Evolutionary conservation across 2,113 vertebrate species (phyloP), one percentile per base, ranked within the genome.

Genomic region (Semnornis frantzii): DNA sequence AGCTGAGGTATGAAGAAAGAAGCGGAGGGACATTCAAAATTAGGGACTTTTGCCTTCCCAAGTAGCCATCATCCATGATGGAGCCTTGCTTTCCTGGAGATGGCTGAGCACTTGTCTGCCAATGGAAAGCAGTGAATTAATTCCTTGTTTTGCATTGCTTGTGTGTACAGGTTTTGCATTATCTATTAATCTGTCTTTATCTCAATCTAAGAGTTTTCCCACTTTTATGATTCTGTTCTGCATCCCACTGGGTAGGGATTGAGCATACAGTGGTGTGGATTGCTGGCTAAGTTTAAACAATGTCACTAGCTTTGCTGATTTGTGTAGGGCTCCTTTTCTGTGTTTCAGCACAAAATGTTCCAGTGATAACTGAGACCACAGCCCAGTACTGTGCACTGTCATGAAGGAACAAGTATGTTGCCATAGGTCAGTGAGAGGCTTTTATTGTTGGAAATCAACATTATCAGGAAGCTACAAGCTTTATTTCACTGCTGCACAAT

Each of bases 41-140:
- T 18, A 44, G 15, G 31, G 15, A 3, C 2, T 55, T 64, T 72
- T 62, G 44, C 44, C 19, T 57, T 78, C 12, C 39, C 28, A 37
- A 30, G 5, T 31, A n/a, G 52, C 18, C 0, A 0, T 14, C 30
- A 39, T 0, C 1, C 6, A 6, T 52, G 66, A 37, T 27, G 60
- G 34, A 25, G 4, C 3, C 23, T 34, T 52, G 66, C 23, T 63
- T 8, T 73, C 42, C 48, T 46, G 55, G 31, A 15, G 23, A 19
- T 73, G 60, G 23, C 50, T 52, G 23, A 52, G 23, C 50, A 52
- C 50, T 52, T 52, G 23, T 52, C 50, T 52, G 50, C 6, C 50
- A 52, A 52, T 52, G 50, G 50, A 52, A 52, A 52, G 50, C 24
- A 52, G 50, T 52, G 50, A 52, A 25, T 52, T 52, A 25, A 52